Base-by-base conservation (phyloP, 2,888 invertebrate genomes). In the Chymomyza caudatula region DNA sequence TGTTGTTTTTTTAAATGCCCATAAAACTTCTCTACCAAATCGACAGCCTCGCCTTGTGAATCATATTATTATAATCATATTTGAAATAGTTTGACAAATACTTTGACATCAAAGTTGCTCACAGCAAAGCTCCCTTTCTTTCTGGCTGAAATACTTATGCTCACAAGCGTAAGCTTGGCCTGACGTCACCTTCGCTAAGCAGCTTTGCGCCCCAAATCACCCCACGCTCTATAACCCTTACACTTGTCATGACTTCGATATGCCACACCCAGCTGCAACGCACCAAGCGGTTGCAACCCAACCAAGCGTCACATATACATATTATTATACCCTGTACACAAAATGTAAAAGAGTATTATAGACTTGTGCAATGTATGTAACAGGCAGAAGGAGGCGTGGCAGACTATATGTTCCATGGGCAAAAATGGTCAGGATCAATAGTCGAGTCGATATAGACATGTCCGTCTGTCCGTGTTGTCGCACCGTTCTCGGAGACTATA, bases 191-290 rank as follows among this genome's bases (percentile, higher is more conserved):
- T 15, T 17, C 15, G 15, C n/a, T 47, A 47, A 47, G 44, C 44
- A 47, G 15, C 17, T 47, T 15, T 15, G 17, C 15, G 44, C 5
- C 44, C 15, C 44, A 11, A 47, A 13, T 47, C 44, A 2, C 6
- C 4, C 29, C 11, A 37, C 29, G 0, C 29, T 37, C 29, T 37
- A n/a, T 37, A 37, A 52, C 47, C 73, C 62, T 77, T 74, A 77
- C 74, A 74, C 74, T 74, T 74, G 74, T 67, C 77, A 64, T 61
- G 60, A 37, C 52, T 57, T 68, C 6, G n/a, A 13, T 13, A 2
- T 22, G 47, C 17, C 47, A 47, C 19, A 17, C 47, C 47, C 15
- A 47, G 13, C 17, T 19, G 47, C 29, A 47, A 47, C 47, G 19
- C 19, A 47, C 0, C 17, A 17, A 15, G 15, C 47, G 47, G 47